A percentile compares a stretch with the other conserved stretches of the same genome.
phyloP scores from a whole-genome alignment of 2,113 vertebrate genomes.

The Phrynosoma blainvillii region DNA sequence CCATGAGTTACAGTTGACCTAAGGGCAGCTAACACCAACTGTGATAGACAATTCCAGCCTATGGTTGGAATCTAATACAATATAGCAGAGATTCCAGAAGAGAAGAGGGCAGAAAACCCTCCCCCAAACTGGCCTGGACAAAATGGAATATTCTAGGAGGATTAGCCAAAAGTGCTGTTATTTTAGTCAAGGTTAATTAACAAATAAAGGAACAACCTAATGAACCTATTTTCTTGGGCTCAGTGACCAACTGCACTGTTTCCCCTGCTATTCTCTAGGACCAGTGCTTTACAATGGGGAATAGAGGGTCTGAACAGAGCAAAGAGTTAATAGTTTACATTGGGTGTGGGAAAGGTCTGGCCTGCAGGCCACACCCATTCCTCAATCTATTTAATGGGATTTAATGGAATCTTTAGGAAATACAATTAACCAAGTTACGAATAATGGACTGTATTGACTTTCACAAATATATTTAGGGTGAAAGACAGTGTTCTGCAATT shows the following conservation, averaged over 20 bases:
- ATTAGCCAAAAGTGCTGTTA: neutral
- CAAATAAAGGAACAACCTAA: neutral
- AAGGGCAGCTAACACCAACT: too few species aligned
- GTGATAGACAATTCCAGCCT: too few species aligned
- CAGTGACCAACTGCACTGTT: neutral
- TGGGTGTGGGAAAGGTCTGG: too few species aligned
- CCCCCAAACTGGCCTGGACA: too few species aligned
- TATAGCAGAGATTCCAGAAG: too few species aligned
- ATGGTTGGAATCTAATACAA: too few species aligned
- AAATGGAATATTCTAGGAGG: too few species aligned
- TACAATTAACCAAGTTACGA: conserved; percentile 22
- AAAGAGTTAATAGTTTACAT: neutral
- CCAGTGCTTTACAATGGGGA: neutral
- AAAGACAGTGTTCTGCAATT: neutral
- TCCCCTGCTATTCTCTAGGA: neutral
- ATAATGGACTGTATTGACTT: neutral
- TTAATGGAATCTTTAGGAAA: neutral
- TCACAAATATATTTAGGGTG: neutral
- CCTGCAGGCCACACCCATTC: too few species aligned
- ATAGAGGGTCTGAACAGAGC: neutral
- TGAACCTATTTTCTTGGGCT: neutral
- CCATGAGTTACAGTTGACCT: too few species aligned
- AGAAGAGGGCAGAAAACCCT: too few species aligned
- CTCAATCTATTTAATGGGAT: neutral
- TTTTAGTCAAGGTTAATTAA: too few species aligned